Evolutionary conservation across 2,797 vertebrate species (phyloP), one percentile per base, ranked within the genome.

Genomic region (Arctocebus calabarensis): DNA sequence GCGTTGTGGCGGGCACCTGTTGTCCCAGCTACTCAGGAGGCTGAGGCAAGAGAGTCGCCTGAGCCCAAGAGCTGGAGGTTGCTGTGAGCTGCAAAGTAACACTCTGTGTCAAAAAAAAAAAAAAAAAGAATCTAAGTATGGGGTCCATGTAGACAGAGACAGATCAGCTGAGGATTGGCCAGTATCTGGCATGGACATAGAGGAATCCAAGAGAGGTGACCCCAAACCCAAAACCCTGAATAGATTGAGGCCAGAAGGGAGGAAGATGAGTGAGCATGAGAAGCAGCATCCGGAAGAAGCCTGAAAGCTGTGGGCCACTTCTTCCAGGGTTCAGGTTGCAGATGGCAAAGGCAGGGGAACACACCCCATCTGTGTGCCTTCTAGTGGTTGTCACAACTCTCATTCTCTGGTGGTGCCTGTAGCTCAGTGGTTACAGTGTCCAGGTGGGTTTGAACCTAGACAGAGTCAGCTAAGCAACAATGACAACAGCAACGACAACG

Each of bases 151-250:
- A 4, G 48, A 7, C 4, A n/a, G 85, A 37, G 29, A 29, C 45
- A 2, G 10, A 25, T 20, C 22, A 16, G n/a, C 16, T 19, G 11
- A 3, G 71, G 14, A 8, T n/a, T 8, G 1, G 52, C 9, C 25
- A 3, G 40, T 3, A 8, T 74, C 8, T 7, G 3, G n/a, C 5
- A 9, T 48, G 71, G 57, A 62, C 4, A 4, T 2, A 3, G 20
- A 16, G 10, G 37, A 62, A 32, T 16, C 37, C 29, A 34, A 14
- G 48, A 48, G n/a, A 48, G 32, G 34, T 20, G 6, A 82, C 43
- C 45, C 1, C 7, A 91, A 85, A 59, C 68, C 84, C 11, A 0
- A n/a, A 57, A 25, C 52, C 59, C 32, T 71, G 81, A 9, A 0
- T 37, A 23, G 32, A 52, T 0, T 45, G 52, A 81, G 7, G 29